Evolutionary conservation across 2,113 vertebrate genomes (phyloP).

Genomic region (Eclectus roratus): DNA sequence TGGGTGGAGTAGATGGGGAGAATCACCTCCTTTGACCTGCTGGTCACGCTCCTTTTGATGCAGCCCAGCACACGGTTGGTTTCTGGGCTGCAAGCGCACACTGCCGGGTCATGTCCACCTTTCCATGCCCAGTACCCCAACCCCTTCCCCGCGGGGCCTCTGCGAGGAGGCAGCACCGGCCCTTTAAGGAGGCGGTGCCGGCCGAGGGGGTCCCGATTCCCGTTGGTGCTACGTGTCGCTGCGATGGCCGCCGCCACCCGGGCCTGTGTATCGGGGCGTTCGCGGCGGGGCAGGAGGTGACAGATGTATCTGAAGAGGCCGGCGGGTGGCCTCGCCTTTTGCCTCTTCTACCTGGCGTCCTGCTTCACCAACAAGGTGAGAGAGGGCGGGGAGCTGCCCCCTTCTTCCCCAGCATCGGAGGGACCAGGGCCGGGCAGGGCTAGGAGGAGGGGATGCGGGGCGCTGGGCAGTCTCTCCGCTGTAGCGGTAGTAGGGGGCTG

Average conservation of each 20-base stretch:
- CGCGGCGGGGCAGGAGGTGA: background rate
- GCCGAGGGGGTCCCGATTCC: background rate
- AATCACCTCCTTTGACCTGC: accelerated
- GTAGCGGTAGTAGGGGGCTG: background rate
- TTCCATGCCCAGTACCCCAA: background rate
- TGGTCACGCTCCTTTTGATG: accelerated
- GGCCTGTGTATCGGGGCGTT: background rate
- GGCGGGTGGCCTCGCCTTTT: constrained; percentile 67
- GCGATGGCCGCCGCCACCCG: background rate
- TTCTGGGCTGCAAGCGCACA: background rate
- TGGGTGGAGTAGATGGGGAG: background rate
- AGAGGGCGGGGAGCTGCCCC: background rate
- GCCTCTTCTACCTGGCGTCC: constrained; percentile 72
- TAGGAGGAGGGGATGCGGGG: background rate
- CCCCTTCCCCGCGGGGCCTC: background rate
- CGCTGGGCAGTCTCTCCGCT: background rate
- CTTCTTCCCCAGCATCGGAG: background rate
- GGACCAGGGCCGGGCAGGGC: too few species aligned
- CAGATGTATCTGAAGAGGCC: constrained; percentile 66
- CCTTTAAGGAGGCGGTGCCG: constrained; percentile 55
- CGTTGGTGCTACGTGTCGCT: constrained; percentile 66
- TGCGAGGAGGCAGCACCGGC: background rate
- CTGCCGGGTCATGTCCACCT: background rate
- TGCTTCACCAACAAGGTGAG: constrained; percentile 82
- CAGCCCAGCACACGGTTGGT: accelerated